Base-by-base conservation (phyloP, 2,113 vertebrate species). In the Limanda limanda region DNA sequence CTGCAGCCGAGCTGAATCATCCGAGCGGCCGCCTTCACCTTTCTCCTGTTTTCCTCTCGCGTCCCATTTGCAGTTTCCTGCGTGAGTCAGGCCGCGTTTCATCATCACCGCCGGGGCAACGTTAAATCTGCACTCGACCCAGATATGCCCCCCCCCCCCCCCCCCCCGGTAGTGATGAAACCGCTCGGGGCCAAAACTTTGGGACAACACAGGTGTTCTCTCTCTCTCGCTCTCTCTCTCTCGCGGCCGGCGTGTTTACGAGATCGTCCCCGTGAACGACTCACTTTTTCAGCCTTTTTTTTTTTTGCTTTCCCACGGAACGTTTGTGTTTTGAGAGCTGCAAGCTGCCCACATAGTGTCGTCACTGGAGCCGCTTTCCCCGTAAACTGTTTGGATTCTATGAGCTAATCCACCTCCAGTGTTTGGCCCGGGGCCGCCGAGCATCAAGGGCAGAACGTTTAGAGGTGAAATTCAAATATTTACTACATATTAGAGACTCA, bases 381-480 rank as follows among this genome's bases (percentile, higher is more conserved):
- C 88, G 83, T 91, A 94, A 95, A 95, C 92, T 94, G 94, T 95
- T 92, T 94, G 90, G 86, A 90, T 92, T 94, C 87, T 95, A 94
- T 92, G 86, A 95, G 94, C 93, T 94, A 88, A 91, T 92, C 94
- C 94, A 87, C 83, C 91, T 93, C 84, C 93, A 88, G 86, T 72
- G 63, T 84, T 88, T 91, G 88, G 86, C 81, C 55, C 45, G 0
- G 42, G 42, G 82, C 66, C 72, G 55, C 75, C 77, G 71, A 67
- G 56, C 78, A 78, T 68, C 74, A 78, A 84, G 65, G 42, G 51
- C 15, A 2, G 14, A 52, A 55, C 52, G 66, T 85, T 86, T 77
- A 74, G 66, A 64, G 78, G 65, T 71, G 78, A 65, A 83, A 76
- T 74, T 92, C 88, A 89, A 92, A 88, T 92, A 92, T 93, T 91